Percentiles rank a stretch among this genome's conserved stretches.
phyloP scores from a whole-genome alignment of 2,113 vertebrate genomes.

The Hirundichthys speculiger region DNA sequence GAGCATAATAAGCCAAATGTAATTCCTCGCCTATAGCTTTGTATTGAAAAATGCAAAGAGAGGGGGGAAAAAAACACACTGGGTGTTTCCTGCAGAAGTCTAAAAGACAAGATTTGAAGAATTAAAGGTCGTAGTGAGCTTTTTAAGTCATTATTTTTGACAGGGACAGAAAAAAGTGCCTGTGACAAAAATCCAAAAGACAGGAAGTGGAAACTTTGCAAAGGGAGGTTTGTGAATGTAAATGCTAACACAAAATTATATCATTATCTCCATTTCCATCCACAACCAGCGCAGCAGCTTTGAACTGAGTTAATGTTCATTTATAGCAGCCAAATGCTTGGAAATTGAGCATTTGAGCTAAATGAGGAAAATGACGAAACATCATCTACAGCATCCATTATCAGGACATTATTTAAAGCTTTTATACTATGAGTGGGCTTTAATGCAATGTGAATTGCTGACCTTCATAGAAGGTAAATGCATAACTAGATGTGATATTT shows the following conservation, averaged over 20 bases:
- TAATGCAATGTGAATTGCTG: slow-evolving; percentile 35
- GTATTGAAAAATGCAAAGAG: slow-evolving; percentile 29
- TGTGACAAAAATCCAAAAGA: no score
- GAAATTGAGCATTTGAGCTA: slow-evolving; percentile 11
- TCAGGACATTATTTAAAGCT: slow-evolving; percentile 37
- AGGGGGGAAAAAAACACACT: neutral
- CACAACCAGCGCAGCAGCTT: no score
- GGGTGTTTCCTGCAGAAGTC: slow-evolving; percentile 25
- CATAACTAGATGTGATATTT: slow-evolving; percentile 39
- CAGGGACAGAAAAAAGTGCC: neutral
- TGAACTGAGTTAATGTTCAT: no score
- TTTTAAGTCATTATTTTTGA: slow-evolving; percentile 23
- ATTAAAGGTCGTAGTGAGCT: slow-evolving; percentile 14
- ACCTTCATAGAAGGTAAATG: slow-evolving; percentile 61
- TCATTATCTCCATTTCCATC: neutral
- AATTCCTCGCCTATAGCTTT: slow-evolving; percentile 65
- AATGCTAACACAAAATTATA: neutral
- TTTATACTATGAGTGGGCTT: slow-evolving; percentile 34
- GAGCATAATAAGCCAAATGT: slow-evolving; percentile 71
- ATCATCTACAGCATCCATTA: slow-evolving; percentile 38
- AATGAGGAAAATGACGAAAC: slow-evolving; percentile 15
- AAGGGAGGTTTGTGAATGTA: no score
- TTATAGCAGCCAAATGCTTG: slow-evolving; percentile 16
- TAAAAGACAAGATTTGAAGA: slow-evolving; percentile 24
- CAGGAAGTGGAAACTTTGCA: no score